These are phyloP conservation scores for Danio tinwini DNA, from an alignment of 2,797 vertebrate species.

Conservation along the genomic window DNA sequence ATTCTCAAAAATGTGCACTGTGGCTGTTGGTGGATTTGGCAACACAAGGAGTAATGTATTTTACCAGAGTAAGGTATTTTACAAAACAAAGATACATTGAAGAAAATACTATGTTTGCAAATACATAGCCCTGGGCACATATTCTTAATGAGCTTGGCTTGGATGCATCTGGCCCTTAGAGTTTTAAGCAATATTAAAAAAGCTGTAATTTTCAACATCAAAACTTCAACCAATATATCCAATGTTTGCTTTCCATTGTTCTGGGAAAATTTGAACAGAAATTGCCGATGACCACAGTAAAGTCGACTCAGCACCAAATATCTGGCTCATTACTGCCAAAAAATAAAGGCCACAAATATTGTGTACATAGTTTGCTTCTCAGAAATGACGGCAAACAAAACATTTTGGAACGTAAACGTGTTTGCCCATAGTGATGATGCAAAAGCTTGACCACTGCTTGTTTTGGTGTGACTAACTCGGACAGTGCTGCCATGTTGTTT, in stretches of 20 bases:
- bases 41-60: too few species aligned
- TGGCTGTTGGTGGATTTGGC: too few species aligned
- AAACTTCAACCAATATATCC: background rate
- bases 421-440: conserved; percentile 35
- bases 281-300: conserved; percentile 8
- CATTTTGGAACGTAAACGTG: background rate
- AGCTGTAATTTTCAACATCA: conserved; percentile 12
- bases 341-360: background rate
- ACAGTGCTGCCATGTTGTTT: background rate
- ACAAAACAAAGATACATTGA: too few species aligned
- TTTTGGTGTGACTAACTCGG: background rate
- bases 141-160: too few species aligned
- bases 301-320: conserved; percentile 20
- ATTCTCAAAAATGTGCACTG: too few species aligned
- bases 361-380: conserved; percentile 23
- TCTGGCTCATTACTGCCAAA: conserved; percentile 6
- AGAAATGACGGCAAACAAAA: conserved; percentile 39
- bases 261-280: background rate
- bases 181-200: background rate
- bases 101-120: too few species aligned
- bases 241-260: conserved; percentile 32
- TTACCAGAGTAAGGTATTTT: too few species aligned
- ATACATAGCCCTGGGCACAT: too few species aligned
- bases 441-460: conserved; percentile 24
- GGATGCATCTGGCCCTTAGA: background rate